Evolutionary conservation across 2,113 vertebrate genomes (phyloP).

Genomic region (Brachypteracias leptosomus): DNA sequence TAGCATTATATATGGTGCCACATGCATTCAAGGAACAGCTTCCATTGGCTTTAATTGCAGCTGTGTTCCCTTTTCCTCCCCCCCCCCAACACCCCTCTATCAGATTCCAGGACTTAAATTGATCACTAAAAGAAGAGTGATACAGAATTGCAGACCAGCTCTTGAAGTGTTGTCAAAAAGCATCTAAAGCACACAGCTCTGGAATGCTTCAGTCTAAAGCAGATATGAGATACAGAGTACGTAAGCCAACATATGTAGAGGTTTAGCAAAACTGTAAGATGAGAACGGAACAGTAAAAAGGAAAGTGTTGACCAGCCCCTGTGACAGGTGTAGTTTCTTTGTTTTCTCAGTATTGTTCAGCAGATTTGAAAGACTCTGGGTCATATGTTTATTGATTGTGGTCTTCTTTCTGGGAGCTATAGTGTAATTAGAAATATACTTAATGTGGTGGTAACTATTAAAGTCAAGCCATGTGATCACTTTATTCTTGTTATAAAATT

Average conservation of each 20-base stretch:
- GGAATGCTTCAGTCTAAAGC: not conserved
- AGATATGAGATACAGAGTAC: not conserved
- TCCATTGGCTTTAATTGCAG: not conserved
- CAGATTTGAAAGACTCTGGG: constrained; percentile 40
- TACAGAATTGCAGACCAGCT: not conserved
- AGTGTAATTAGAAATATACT: constrained; percentile 57
- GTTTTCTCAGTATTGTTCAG: not conserved
- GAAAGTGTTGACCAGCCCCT: not conserved
- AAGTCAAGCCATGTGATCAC: constrained; percentile 26
- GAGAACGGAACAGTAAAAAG: not conserved
- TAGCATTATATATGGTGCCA: not conserved
- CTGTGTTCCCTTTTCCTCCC: not conserved
- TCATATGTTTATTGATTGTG: constrained; percentile 42
- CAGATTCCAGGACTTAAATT: not conserved
- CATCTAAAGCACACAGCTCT: not conserved
- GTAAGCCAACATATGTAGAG: not conserved
- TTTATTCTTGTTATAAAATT: constrained; percentile 42
- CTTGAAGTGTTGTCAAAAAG: not conserved
- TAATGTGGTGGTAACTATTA: constrained; percentile 55
- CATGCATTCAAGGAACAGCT: not conserved
- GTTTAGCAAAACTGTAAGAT: not conserved
- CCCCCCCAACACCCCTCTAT: not conserved
- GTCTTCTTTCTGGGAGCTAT: constrained; percentile 51
- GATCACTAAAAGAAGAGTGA: not conserved
- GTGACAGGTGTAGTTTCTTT: not conserved